Evolutionary conservation across 2,888 invertebrate genomes (phyloP).

Genomic region (Pyrgus malvae): DNA sequence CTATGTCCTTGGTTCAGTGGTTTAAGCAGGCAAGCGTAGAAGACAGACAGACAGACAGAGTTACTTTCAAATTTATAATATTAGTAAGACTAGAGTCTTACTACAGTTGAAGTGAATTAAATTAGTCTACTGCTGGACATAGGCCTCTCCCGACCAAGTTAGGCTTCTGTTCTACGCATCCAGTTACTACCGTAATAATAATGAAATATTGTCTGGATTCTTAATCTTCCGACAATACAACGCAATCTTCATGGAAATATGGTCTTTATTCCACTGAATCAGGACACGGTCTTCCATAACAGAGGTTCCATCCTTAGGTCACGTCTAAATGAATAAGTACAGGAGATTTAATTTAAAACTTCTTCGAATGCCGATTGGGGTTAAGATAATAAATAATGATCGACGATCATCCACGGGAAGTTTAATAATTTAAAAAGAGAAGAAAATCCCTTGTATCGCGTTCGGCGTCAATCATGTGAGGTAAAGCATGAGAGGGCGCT

Average conservation of each 20-base stretch:
- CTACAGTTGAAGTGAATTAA: too few relatives aligned
- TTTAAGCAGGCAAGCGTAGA: too few relatives aligned
- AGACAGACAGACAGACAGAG: too few relatives aligned
- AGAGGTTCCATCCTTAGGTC: background rate
- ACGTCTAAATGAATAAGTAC: conserved; percentile 20
- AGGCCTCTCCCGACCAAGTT: too few relatives aligned
- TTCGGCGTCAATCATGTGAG: conserved; percentile 58
- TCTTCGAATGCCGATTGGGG: conserved; percentile 49
- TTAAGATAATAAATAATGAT: conserved; percentile 53
- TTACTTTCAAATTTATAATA: too few relatives aligned
- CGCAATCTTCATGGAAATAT: background rate
- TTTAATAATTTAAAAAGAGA: conserved; percentile 36
- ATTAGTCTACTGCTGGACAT: too few relatives aligned
- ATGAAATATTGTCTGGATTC: too few relatives aligned
- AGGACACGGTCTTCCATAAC: background rate
- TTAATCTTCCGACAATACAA: too few relatives aligned
- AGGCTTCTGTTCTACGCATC: too few relatives aligned
- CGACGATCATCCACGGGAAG: conserved; percentile 43
- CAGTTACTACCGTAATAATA: too few relatives aligned
- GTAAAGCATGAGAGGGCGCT: conserved; percentile 28
- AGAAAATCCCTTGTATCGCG: conserved; percentile 46
- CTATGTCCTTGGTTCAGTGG: too few relatives aligned
- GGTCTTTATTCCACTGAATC: background rate
- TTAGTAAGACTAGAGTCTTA: too few relatives aligned
- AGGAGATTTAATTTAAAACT: conserved; percentile 31